Percentiles rank a stretch among this genome's conserved stretches.
phyloP scores from a whole-genome alignment of 2,797 vertebrate genomes.

The Acanthurus lineatus region DNA sequence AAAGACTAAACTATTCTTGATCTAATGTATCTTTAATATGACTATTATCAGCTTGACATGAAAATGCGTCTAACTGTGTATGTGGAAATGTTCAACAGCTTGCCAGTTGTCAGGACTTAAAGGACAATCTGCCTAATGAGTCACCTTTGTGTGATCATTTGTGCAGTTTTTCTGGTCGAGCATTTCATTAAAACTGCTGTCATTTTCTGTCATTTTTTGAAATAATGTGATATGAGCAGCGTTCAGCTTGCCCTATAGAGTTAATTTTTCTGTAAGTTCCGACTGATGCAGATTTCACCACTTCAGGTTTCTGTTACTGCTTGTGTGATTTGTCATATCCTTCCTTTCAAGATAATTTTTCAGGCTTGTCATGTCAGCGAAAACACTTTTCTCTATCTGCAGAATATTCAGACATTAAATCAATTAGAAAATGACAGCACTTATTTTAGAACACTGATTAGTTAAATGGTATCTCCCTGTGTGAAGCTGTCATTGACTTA shows the following conservation, averaged over 20 bases:
- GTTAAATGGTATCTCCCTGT: conserved; percentile 2
- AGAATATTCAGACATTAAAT: neutral
- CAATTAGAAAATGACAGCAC: conserved; percentile 31
- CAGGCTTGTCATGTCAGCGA: conserved; percentile 3
- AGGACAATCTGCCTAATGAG: no score
- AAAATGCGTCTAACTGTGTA: neutral
- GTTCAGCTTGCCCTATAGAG: no score
- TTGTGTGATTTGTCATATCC: no score
- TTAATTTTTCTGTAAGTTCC: no score
- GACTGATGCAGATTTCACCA: no score
- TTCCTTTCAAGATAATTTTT: neutral
- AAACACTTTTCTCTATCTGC: neutral
- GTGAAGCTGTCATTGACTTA: neutral
- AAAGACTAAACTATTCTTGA: no score
- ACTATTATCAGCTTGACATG: neutral
- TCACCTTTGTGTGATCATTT: no score
- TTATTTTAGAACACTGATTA: conserved; percentile 26
- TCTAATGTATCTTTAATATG: neutral
- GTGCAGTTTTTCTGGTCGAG: no score
- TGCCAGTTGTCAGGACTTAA: neutral
- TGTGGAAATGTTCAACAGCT: neutral
- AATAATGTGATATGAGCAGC: no score
- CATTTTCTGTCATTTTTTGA: no score
- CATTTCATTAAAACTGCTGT: no score
- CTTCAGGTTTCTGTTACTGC: no score